Conservation (phyloP, 2,113 vertebrate species). For the Pogona vitticeps region DNA sequence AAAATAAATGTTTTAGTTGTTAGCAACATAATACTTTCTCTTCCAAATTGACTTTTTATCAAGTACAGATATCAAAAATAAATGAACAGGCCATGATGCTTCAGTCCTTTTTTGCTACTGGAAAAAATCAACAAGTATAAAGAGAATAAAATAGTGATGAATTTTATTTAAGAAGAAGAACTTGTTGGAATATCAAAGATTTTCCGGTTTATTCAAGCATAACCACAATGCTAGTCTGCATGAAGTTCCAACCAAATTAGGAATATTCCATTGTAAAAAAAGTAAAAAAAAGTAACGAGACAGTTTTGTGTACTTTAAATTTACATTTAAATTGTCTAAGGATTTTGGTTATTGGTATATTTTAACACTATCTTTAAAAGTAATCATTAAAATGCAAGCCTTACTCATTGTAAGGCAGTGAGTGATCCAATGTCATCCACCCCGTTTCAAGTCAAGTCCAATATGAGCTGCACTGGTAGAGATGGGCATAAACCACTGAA, state of each 20-base stretch:
- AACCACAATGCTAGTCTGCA: not conserved
- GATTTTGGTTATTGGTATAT: not conserved
- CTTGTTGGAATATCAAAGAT: constrained; percentile 31
- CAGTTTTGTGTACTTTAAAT: not conserved
- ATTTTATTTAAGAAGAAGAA: constrained; percentile 25
- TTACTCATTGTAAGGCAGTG: too few relatives aligned
- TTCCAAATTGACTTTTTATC: constrained; percentile 21
- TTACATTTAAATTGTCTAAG: not conserved
- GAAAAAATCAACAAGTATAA: constrained; percentile 22
- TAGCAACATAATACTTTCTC: not conserved
- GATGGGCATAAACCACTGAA: too few relatives aligned
- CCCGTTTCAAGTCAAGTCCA: too few relatives aligned
- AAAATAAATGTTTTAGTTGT: constrained; percentile 18
- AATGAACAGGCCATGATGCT: not conserved
- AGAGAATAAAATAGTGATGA: constrained; percentile 37
- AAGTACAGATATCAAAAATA: constrained; percentile 9
- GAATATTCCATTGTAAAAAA: not conserved
- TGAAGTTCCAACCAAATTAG: not conserved
- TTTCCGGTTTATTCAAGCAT: constrained; percentile 25
- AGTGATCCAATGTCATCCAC: too few relatives aligned
- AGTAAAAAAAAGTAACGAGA: not conserved
- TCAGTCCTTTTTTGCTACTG: constrained; percentile 26
- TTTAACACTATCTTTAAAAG: too few relatives aligned
- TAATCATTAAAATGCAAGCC: too few relatives aligned
- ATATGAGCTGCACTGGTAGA: too few relatives aligned